Percentiles rank a stretch among this genome's conserved stretches.
Evolutionary conservation across 2,797 vertebrate genomes (phyloP).

Genomic region (Denticeps clupeoides): DNA sequence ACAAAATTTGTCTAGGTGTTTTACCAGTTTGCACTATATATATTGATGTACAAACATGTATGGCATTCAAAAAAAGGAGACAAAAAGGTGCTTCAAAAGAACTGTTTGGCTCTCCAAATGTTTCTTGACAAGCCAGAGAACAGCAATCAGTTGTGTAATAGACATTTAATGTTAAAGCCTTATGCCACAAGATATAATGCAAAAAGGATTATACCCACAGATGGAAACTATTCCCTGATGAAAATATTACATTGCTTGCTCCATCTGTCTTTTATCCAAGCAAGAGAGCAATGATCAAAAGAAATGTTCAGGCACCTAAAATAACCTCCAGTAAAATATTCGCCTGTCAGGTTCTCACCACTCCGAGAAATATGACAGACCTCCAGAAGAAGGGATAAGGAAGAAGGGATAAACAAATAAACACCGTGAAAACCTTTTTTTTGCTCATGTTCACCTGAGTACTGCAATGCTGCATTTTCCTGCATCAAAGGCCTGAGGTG

Average conservation of each 20-base stretch:
- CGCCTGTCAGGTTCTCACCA: constrained; percentile 7
- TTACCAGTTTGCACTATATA: too few relatives aligned
- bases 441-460: too few relatives aligned
- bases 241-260: constrained; percentile 14
- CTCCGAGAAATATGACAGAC: constrained; percentile 13
- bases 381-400: constrained; percentile 4
- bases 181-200: background rate
- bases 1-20: too few relatives aligned
- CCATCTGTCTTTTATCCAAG: constrained; percentile 25
- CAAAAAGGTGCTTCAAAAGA: too few relatives aligned
- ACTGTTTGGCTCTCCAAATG: too few relatives aligned
- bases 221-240: constrained; percentile 5
- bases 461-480: too few relatives aligned
- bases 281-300: constrained; percentile 36
- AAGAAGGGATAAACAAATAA: background rate
- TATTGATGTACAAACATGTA: too few relatives aligned
- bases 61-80: too few relatives aligned
- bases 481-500: too few relatives aligned
- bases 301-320: constrained; percentile 16
- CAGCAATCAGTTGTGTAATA: too few relatives aligned
- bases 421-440: constrained; percentile 10
- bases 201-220: background rate
- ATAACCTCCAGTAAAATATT: constrained; percentile 10
- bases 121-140: too few relatives aligned
- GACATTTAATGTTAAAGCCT: background rate